These are phyloP conservation scores for Athetis lepigone DNA, from an alignment of 2,888 invertebrate species.

Conservation along the genomic window DNA sequence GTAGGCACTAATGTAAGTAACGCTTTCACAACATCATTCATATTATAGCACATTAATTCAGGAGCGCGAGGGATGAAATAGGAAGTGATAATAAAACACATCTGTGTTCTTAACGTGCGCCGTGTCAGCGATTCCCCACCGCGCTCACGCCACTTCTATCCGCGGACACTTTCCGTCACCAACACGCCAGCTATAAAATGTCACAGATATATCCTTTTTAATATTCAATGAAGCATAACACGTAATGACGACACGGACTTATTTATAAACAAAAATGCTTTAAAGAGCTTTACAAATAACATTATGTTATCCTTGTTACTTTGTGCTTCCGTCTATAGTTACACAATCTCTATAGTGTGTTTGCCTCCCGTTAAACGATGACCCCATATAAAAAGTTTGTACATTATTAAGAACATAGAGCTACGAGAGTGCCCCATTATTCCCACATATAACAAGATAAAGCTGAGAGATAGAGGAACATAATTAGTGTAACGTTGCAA, in stretches of 20 bases:
- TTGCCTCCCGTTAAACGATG: slow-evolving; percentile 38
- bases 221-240: slow-evolving; percentile 52
- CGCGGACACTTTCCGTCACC: slow-evolving; percentile 32
- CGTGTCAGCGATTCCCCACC: slow-evolving; percentile 62
- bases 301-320: slow-evolving; percentile 12
- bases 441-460: slow-evolving; percentile 57
- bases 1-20: slow-evolving; percentile 55
- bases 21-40: slow-evolving; percentile 65
- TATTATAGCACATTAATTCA: slow-evolving; percentile 68
- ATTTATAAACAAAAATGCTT: slow-evolving; percentile 50
- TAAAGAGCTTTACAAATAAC: slow-evolving; percentile 39
- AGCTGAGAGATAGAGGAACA: slow-evolving; percentile 59
- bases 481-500: slow-evolving; percentile 64
- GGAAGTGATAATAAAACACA: slow-evolving; percentile 79
- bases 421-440: slow-evolving; percentile 55
- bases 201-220: slow-evolving; percentile 54
- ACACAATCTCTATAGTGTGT: slow-evolving; percentile 24
- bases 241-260: slow-evolving; percentile 35
- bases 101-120: slow-evolving; percentile 70
- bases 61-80: slow-evolving; percentile 55
- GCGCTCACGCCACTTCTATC: slow-evolving; percentile 22
- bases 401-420: slow-evolving; percentile 51
- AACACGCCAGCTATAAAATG: slow-evolving; percentile 46
- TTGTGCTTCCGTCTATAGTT: not conserved
- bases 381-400: slow-evolving; percentile 50